Percentiles rank a stretch among this genome's conserved stretches.
These are phyloP conservation scores for Artibeus jamaicensis DNA, from an alignment of 2,797 vertebrate genomes.

Conservation along the genomic window DNA sequence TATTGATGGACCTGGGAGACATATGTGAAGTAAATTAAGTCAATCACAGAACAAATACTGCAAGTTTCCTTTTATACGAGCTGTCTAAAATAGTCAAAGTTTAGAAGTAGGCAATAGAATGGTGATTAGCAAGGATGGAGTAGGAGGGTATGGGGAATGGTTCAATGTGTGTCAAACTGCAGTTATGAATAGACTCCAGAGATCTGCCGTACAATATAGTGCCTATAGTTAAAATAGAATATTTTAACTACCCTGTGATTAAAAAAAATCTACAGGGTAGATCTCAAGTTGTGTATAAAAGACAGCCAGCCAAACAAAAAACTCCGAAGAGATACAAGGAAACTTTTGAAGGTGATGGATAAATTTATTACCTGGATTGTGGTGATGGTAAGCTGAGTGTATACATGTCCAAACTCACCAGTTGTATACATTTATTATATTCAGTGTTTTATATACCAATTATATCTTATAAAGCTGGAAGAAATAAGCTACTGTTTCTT, in stretches of 20 bases:
- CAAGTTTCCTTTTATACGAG: background rate
- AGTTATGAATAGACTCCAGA: background rate
- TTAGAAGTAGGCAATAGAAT: background rate
- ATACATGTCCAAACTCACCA: background rate
- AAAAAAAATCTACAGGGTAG: background rate
- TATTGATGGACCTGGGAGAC: background rate
- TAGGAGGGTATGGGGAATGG: background rate
- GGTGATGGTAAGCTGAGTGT: background rate
- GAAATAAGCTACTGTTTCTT: background rate
- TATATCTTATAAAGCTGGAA: background rate
- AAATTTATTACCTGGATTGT: background rate
- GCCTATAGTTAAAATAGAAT: background rate
- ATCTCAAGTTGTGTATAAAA: background rate
- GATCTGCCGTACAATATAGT: background rate
- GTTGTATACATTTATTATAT: background rate
- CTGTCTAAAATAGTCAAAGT: background rate
- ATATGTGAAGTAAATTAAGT: background rate
- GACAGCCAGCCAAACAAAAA: background rate
- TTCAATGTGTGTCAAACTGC: background rate
- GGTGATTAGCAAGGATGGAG: background rate
- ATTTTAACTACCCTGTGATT: background rate
- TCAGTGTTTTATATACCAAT: background rate
- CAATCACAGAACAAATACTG: background rate
- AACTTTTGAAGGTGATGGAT: background rate
- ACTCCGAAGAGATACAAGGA: background rate